Evolutionary conservation across 2,113 vertebrate genomes (phyloP), one percentile per base, ranked within the genome.

Genomic region (Brienomyrus longianalis): DNA sequence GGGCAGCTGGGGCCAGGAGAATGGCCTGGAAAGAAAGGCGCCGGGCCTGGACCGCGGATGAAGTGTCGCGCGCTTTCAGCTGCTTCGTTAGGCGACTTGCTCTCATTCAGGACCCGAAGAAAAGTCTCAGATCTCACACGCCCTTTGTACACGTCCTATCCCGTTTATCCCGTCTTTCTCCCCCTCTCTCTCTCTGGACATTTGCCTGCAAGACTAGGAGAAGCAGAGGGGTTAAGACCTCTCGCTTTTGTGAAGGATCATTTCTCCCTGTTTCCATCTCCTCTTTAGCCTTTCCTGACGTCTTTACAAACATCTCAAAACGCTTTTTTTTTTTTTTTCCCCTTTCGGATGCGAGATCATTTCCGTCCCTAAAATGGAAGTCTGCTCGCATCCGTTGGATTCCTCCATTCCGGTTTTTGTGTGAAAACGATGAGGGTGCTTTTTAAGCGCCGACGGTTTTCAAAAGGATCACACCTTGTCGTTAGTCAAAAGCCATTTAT

Each of bases 1-100:
- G 35, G 96, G 95, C 96, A 97, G 96, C 96, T 97, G 96, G 96
- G 95, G 96, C 96, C 96, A 91, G 93, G 91, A 96, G 95, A 97
- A 96, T 96, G 93, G 95, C 91, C 90, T 92, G 95, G 96, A 96
- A 96, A 97, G 96, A 95, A 93, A 95, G 93, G 96, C 96, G 95
- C 96, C 96, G 96, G 96, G 96, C 70, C 8, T 3, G 94, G 94
- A 90, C 95, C 95, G 94, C 96, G 96, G 96, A 97, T 96, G 95
- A 96, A 96, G 95, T 95, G 93, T 95, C 95, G 95, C 96, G 94
- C 91, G 93, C 90, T 91, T 95, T 91, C 62, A 93, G 94, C 94
- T 94, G 93, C 96, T 96, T 96, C 96, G 96, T 97, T 95, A 96
- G 96, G 96, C 94, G 94, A 96, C 95, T 95, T 17, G 48, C 95